Evolutionary conservation across 1,140 invertebrate species (phyloP).

Genomic region (Pygmarrhopalites habei): DNA sequence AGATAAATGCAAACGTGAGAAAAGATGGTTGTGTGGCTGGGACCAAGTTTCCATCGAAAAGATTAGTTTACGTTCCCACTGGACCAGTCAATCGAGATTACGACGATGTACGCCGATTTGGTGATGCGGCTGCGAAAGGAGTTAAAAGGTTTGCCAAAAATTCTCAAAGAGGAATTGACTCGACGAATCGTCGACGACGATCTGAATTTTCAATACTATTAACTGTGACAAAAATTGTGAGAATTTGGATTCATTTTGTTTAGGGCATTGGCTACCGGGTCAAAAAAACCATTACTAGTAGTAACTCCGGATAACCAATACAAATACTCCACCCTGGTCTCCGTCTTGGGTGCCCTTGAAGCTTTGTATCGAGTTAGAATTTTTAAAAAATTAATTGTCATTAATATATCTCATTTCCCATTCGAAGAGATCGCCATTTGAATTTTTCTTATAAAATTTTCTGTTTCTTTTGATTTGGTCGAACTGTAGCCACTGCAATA

Average conservation of each 20-base stretch:
- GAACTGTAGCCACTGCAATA: conserved; percentile 66
- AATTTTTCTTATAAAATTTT: too few relatives aligned
- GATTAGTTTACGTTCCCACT: conserved; percentile 65
- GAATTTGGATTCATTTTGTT: background rate
- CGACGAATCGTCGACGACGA: background rate
- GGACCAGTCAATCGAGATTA: conserved; percentile 70
- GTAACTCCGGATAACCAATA: background rate
- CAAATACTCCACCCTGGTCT: too few relatives aligned
- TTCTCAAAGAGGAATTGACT: background rate
- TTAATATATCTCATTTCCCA: conserved; percentile 4
- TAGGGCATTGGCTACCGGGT: background rate
- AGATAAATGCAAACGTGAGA: too few relatives aligned
- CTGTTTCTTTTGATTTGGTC: too few relatives aligned
- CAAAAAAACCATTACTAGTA: background rate
- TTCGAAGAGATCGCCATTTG: background rate
- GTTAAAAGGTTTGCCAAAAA: conserved; percentile 50
- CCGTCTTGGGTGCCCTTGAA: too few relatives aligned
- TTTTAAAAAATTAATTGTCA: too few relatives aligned
- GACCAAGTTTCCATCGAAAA: too few relatives aligned
- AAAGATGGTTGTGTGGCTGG: too few relatives aligned
- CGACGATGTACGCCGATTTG: conserved; percentile 66
- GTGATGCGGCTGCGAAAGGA: conserved; percentile 55
- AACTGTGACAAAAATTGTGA: too few relatives aligned
- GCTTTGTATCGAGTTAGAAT: too few relatives aligned
- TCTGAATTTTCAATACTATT: background rate